Percentiles rank a stretch among this genome's conserved stretches.
These are phyloP conservation scores for Aurelia coerulea DNA, from an alignment of 30 jellyfish, hydroid and myxozoan species.

Conservation along the genomic window DNA sequence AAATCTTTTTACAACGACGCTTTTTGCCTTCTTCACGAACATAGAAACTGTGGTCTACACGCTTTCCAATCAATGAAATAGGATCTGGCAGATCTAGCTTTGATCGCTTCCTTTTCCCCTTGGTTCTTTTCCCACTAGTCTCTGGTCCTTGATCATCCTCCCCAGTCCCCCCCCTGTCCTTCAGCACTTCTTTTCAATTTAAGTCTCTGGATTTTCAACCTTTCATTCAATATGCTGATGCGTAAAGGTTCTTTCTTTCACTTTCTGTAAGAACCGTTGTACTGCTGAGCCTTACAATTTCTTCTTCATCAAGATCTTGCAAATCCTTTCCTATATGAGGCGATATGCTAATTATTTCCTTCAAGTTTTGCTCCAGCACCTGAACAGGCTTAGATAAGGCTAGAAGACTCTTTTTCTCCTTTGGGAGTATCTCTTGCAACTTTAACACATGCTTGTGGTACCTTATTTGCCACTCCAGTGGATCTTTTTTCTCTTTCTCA, in stretches of 20 bases:
- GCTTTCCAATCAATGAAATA: background rate
- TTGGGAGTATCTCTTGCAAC: background rate
- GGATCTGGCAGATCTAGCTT: slow-evolving; percentile 13
- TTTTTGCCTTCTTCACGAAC: background rate
- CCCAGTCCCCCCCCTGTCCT: slow-evolving; percentile 6
- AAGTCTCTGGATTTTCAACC: background rate
- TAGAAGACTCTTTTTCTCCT: background rate
- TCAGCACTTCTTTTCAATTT: background rate
- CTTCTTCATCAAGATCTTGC: background rate
- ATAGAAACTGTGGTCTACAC: slow-evolving; percentile 12
- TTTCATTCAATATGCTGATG: background rate
- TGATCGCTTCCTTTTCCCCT: slow-evolving; percentile 1
- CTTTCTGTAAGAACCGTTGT: background rate
- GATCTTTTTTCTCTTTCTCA: background rate
- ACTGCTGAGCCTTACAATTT: background rate
- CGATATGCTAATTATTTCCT: background rate
- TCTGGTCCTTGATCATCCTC: background rate
- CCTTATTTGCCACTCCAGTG: slow-evolving; percentile 2
- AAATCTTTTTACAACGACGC: background rate
- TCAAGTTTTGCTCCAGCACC: background rate
- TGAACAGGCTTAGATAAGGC: background rate
- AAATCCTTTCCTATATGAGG: background rate
- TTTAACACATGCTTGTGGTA: background rate
- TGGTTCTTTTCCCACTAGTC: too few species aligned
- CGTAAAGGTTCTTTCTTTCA: background rate